Percentiles rank a stretch among this genome's conserved stretches.
Evolutionary conservation across 2,113 vertebrate genomes (phyloP).

Genomic region (Elephantulus edwardii): DNA sequence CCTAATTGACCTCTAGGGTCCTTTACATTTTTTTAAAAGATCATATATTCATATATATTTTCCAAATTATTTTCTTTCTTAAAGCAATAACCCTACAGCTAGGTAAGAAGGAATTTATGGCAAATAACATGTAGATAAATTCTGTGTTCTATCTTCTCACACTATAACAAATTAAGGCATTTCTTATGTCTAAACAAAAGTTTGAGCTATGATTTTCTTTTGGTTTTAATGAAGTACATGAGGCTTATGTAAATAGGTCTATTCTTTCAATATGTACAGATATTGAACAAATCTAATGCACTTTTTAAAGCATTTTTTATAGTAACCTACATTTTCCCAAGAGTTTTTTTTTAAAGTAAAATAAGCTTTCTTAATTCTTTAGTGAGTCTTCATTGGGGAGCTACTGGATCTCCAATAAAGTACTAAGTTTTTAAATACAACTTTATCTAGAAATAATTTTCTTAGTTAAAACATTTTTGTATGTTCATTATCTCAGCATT

Average conservation of each 20-base stretch:
- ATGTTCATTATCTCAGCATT: neutral
- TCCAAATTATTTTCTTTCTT: neutral
- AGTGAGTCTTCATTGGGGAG: neutral
- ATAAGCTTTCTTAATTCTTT: neutral
- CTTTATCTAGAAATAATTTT: neutral
- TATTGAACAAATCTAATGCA: neutral
- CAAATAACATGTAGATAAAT: neutral
- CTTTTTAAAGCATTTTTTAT: neutral
- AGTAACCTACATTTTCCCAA: neutral
- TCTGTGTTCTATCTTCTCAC: neutral
- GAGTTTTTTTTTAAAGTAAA: neutral
- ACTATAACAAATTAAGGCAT: neutral
- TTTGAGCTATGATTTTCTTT: neutral
- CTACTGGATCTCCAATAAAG: neutral
- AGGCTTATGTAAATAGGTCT: neutral
- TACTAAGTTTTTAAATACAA: neutral
- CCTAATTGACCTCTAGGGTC: constrained; percentile 57
- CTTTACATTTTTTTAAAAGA: constrained; percentile 2
- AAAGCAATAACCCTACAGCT: neutral
- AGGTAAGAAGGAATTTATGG: neutral
- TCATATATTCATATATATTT: neutral
- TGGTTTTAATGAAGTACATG: neutral
- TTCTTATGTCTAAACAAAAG: neutral
- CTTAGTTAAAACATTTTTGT: neutral
- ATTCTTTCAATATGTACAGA: neutral